Base-by-base conservation (phyloP, 2,113 vertebrate species). In the Ondatra zibethicus region DNA sequence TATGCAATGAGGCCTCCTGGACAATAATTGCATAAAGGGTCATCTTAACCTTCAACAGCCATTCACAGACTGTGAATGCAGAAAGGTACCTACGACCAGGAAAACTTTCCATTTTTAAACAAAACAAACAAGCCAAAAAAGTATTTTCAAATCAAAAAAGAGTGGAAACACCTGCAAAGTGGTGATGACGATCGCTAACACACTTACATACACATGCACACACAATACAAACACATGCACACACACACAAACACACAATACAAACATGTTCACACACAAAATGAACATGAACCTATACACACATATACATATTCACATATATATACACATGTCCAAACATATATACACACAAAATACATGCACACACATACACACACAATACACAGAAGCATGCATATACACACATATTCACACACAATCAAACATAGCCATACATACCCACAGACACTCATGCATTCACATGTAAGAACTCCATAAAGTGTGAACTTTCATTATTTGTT, bases 11-110 rank as follows among this genome's bases (percentile, higher is more conserved):
- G 31, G 88, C 42, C 47, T 94, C 45, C 87, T 17, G 23, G 91
- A 63, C 47, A 78, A 92, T 90, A 87, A 95, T 58, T 80, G 33
- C 88, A 86, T 10, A 42, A 84, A 86, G 66, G 95, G 93, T 96
- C 96, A 75, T 39, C 81, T 76, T 97, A 92, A 94, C 93, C 96
- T 96, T 85, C 72, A 65, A 77, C 45, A 29, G 84, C 17, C 21
- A 36, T 80, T 92, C 77, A 8, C 33, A 86, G 87, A 88, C 70
- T 61, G 88, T 66, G 42, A 21, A 21, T 72, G 50, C 66, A 73
- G 82, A 88, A 89, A 91, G 13, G 31, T n/a, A 65, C 13, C 55
- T 45, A 31, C 45, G 77, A 39, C 86, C 82, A 72, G 81, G 65
- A 70, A 89, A 50, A 0, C 12, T 66, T 89, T 12, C 14, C 21